phyloP scores from a whole-genome alignment of 2,797 vertebrate species.

The Trachurus trachurus region DNA sequence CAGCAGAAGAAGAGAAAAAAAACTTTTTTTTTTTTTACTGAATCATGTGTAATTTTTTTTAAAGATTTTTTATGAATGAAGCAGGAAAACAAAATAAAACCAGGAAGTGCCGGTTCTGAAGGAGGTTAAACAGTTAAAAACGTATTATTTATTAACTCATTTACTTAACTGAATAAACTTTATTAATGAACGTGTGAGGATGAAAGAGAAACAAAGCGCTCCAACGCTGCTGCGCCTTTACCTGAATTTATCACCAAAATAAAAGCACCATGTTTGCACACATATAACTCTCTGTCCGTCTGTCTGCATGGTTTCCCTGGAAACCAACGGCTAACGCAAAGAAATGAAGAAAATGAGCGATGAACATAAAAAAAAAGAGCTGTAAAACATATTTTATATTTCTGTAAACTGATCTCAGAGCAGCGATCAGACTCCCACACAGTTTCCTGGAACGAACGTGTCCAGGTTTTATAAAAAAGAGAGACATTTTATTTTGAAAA shows the following conservation, averaged over 20 bases:
- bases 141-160: no score
- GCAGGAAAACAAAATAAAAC: neutral
- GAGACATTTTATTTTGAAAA: slow-evolving; percentile 3
- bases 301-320: neutral
- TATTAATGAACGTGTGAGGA: no score
- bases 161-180: no score
- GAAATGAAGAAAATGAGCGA: neutral
- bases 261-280: no score
- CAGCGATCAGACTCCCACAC: neutral
- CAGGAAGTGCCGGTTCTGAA: slow-evolving; percentile 26
- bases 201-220: no score
- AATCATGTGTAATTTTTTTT: no score
- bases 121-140: no score
- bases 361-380: neutral
- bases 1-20: neutral
- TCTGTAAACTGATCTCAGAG: slow-evolving; percentile 1
- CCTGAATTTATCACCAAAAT: no score
- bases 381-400: neutral
- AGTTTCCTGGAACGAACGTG: neutral
- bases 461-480: neutral
- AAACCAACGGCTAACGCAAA: neutral
- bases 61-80: no score
- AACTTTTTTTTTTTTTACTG: no score
- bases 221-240: no score
- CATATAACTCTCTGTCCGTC: no score